Base-by-base conservation (phyloP, 1,140 invertebrate species). In the Caenorhabditis brenneri region DNA sequence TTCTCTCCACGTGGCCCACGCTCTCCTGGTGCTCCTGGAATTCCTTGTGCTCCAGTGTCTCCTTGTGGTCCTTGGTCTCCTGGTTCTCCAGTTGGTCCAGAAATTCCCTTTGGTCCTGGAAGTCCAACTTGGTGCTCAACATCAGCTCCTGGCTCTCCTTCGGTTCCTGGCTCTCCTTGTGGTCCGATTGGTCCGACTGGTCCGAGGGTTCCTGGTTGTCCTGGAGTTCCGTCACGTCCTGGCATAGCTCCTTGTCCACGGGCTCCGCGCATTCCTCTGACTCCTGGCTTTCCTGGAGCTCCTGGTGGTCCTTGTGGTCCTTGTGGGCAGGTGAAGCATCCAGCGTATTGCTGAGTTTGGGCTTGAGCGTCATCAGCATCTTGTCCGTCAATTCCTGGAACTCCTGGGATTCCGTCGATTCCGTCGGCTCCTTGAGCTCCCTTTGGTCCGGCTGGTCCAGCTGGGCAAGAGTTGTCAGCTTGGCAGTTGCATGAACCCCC, bases 371-470 rank as follows among this genome's bases (percentile, higher is more conserved):
- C 83, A 9, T 86, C 83, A 48, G 85, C 81, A 80, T 86, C 69
- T n/a, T 42, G 74, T 80, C 84, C 86, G 79, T 83, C 69, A 31
- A 79, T 48, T 69, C 86, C 86, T 79, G 81, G 82, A 48, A 86
- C 78, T 51, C 85, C 84, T 31, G 85, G 81, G 27, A 86, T 79
- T 84, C 86, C 85, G 39, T 79, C 65, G 36, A 82, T 51, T 79
- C 86, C 85, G 51, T 86, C 69, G 46, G 49, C 24, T 86, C 85
- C 85, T 24, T 46, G 29, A 24, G 53, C 74, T 86, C 80, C 85
- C 82, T 86, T 86, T 51, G 85, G 85, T 86, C 85, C 85, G 42
- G 86, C 81, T 27, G 81, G 81, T 65, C 85, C 86, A 82, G 85
- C 81, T 46, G 86, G 86, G 74, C 85, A 87, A 42, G 79, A 79